Evolutionary conservation across 2,888 invertebrate genomes (phyloP).

Genomic region (Cheilosia soror): DNA sequence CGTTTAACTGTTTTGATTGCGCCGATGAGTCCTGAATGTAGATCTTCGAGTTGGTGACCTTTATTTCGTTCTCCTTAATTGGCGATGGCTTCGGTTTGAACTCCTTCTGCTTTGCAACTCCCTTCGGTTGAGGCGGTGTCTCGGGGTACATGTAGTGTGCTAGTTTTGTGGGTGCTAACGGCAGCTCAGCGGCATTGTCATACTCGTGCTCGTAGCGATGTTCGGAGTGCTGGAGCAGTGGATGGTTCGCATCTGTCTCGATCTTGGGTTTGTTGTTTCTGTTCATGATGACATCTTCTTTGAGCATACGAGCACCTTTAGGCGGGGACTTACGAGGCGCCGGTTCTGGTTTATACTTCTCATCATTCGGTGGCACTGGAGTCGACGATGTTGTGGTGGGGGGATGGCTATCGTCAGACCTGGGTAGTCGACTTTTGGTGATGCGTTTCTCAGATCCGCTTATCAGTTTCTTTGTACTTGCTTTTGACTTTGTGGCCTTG

Average conservation of each 20-base stretch:
- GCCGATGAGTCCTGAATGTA: slow-evolving; percentile 81
- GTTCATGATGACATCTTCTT: slow-evolving; percentile 85
- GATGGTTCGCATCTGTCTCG: slow-evolving; percentile 87
- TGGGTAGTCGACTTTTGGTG: slow-evolving; percentile 80
- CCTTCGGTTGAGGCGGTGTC: slow-evolving; percentile 82
- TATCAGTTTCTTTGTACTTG: slow-evolving; percentile 76
- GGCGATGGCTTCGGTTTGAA: slow-evolving; percentile 82
- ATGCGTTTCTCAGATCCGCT: slow-evolving; percentile 79
- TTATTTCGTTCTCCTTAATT: slow-evolving; percentile 83
- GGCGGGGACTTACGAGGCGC: slow-evolving; percentile 83
- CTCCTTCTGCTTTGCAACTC: slow-evolving; percentile 76
- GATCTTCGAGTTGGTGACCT: slow-evolving; percentile 81
- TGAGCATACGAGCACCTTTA: slow-evolving; percentile 81
- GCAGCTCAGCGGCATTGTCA: slow-evolving; percentile 83
- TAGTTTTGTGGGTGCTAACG: slow-evolving; percentile 86
- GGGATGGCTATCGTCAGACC: slow-evolving; percentile 76
- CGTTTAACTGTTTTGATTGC: slow-evolving; percentile 85
- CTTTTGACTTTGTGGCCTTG: slow-evolving; percentile 79
- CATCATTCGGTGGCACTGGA: slow-evolving; percentile 82
- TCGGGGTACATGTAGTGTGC: slow-evolving; percentile 87
- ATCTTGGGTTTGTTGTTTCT: slow-evolving; percentile 84
- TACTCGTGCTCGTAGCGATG: slow-evolving; percentile 89
- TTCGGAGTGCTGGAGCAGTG: slow-evolving; percentile 90
- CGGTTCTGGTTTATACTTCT: slow-evolving; percentile 83
- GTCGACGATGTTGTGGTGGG: slow-evolving; percentile 70